Conservation (phyloP, 2,113 vertebrate species). For the Beaufortia kweichowensis region DNA sequence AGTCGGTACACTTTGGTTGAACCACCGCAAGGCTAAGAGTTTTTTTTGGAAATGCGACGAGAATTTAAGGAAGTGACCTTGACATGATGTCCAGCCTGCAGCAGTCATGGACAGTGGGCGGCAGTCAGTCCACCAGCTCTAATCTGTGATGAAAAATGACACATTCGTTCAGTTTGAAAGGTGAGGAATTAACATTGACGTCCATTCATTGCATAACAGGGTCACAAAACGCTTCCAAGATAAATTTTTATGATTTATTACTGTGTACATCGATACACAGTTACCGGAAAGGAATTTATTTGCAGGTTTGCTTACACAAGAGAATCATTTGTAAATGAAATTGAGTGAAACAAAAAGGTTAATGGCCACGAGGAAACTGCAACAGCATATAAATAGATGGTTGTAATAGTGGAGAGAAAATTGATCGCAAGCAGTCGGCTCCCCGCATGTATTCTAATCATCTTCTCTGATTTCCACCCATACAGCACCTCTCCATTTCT, state of each 20-base stretch:
- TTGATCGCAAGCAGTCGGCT: constrained; percentile 5
- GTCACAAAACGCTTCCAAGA: constrained; percentile 10
- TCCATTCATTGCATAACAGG: neutral
- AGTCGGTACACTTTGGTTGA: constrained; percentile 28
- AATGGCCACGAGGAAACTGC: constrained; percentile 9
- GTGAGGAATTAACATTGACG: constrained; percentile 34
- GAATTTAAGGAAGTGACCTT: constrained; percentile 67
- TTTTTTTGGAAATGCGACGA: constrained; percentile 34
- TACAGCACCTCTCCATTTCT: constrained; percentile 1
- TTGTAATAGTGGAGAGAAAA: neutral
- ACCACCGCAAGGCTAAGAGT: neutral
- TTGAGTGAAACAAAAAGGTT: constrained; percentile 47
- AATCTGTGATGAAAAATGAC: constrained; percentile 46
- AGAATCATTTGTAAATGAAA: constrained; percentile 40
- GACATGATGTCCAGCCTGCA: constrained; percentile 53
- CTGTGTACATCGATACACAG: constrained; percentile 16
- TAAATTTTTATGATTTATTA: constrained; percentile 9
- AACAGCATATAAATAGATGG: constrained; percentile 37
- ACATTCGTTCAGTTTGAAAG: constrained; percentile 28
- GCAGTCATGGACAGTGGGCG: constrained; percentile 33
- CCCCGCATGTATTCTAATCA: constrained; percentile 6
- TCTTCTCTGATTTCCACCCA: neutral
- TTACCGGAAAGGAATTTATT: constrained; percentile 26
- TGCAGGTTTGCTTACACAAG: constrained; percentile 42
- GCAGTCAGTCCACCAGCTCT: constrained; percentile 34